These are phyloP conservation scores for Salmo trutta DNA, from an alignment of 2,797 vertebrate genomes.

Conservation along the genomic window DNA sequence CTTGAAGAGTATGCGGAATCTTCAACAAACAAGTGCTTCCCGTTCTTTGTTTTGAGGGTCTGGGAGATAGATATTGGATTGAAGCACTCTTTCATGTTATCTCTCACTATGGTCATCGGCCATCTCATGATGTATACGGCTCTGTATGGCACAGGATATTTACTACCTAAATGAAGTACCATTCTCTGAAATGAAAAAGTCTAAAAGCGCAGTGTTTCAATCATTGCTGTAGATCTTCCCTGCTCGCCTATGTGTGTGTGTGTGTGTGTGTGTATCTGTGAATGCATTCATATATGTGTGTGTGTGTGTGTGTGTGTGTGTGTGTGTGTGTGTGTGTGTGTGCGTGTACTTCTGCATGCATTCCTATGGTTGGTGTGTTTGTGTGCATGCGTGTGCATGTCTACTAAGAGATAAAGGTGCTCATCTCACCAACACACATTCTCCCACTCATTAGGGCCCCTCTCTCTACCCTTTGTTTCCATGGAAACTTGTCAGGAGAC, in stretches of 20 bases:
- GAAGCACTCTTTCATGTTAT: no score
- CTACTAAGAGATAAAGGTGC: constrained; percentile 31
- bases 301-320: not conserved
- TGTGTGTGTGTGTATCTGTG: not conserved
- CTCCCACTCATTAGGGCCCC: constrained; percentile 56
- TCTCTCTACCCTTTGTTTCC: constrained; percentile 72
- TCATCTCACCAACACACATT: constrained; percentile 59
- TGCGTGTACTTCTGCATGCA: not conserved
- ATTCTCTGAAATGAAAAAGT: not conserved
- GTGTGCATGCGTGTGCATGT: not conserved
- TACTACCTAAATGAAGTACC: not conserved
- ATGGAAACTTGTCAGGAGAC: constrained; percentile 79
- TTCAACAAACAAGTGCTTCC: no score
- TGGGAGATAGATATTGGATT: no score
- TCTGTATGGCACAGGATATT: not conserved
- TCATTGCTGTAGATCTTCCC: not conserved
- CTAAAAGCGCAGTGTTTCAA: not conserved
- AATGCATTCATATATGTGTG: not conserved
- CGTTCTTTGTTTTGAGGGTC: no score
- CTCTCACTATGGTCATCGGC: not conserved
- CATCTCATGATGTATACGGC: not conserved
- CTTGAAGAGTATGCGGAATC: no score
- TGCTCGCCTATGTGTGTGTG: not conserved
- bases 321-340: not conserved
- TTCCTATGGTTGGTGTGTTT: not conserved